Conservation (phyloP, 1,140 invertebrate species). For the Eubasilissa regina region DNA sequence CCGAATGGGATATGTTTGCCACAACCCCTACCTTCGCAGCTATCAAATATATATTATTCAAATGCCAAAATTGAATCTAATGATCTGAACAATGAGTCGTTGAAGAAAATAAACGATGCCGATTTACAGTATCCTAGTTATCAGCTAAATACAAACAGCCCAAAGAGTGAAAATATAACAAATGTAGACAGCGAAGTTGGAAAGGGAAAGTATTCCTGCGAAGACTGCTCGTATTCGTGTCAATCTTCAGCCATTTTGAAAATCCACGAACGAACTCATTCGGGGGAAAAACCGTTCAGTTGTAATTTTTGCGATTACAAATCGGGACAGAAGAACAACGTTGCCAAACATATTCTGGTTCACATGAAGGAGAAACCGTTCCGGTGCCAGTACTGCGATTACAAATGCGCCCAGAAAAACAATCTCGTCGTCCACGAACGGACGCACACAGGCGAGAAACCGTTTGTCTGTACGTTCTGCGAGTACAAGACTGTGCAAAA, state of each 20-base stretch:
- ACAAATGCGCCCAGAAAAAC: constrained; percentile 79
- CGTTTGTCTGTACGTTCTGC: constrained; percentile 78
- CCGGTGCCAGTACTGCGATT: constrained; percentile 80
- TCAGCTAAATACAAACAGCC: not conserved
- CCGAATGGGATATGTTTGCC: not conserved
- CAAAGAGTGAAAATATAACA: not conserved
- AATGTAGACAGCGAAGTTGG: constrained; percentile 51
- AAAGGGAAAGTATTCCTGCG: constrained; percentile 67
- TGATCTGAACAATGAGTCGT: not conserved
- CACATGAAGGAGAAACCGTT: constrained; percentile 85
- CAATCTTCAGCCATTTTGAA: constrained; percentile 76
- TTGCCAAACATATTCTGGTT: constrained; percentile 82
- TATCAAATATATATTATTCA: not conserved
- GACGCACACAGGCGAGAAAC: constrained; percentile 76
- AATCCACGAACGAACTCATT: constrained; percentile 78
- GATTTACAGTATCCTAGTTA: not conserved
- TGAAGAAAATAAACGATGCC: not conserved
- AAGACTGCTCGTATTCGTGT: constrained; percentile 67
- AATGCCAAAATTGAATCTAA: not conserved
- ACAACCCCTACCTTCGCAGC: not conserved
- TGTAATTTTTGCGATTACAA: constrained; percentile 81
- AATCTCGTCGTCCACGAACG: constrained; percentile 73
- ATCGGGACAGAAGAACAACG: constrained; percentile 84
- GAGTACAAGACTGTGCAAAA: constrained; percentile 73
- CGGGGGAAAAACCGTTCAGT: constrained; percentile 75